Percentiles rank a stretch among this genome's conserved stretches.
Conservation (phyloP, 2,113 vertebrate genomes). For the Callionymus lyra region DNA sequence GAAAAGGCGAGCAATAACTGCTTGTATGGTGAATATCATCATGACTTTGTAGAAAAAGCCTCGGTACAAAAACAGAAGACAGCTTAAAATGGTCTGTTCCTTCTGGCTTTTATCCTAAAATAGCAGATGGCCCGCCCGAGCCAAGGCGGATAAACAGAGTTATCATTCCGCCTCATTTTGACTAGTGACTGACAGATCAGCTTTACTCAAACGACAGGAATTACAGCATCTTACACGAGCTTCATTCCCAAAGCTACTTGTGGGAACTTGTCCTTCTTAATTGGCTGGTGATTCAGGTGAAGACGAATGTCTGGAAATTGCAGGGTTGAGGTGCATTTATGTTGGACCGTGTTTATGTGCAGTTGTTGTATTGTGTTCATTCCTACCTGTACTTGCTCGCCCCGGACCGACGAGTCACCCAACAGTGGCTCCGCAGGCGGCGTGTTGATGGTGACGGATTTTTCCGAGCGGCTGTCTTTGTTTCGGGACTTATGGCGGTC, state of each 20-base stretch:
- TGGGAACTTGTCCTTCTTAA: neutral
- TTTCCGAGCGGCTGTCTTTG: slow-evolving; percentile 87
- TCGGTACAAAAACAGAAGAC: too few species aligned
- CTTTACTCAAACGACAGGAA: slow-evolving; percentile 11
- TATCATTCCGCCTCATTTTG: slow-evolving; percentile 30
- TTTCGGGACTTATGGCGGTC: slow-evolving; percentile 85
- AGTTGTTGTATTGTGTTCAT: neutral
- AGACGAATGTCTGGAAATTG: neutral
- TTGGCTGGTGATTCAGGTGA: neutral
- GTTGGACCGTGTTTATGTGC: neutral
- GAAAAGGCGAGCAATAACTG: too few species aligned
- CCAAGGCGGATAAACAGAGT: slow-evolving; percentile 25
- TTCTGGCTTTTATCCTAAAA: slow-evolving; percentile 24
- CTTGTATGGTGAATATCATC: too few species aligned
- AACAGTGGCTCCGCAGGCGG: slow-evolving; percentile 78
- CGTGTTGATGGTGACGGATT: slow-evolving; percentile 87
- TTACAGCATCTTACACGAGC: neutral
- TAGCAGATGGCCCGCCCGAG: slow-evolving; percentile 42
- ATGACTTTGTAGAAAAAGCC: too few species aligned
- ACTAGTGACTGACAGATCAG: slow-evolving; percentile 22
- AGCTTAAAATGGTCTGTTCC: slow-evolving; percentile 21
- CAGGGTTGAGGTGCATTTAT: neutral
- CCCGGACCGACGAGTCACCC: slow-evolving; percentile 69
- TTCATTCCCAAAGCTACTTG: neutral
- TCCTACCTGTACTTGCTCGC: slow-evolving; percentile 78